Base-by-base conservation (phyloP, 1,140 invertebrate species). In the Aphis gossypii region DNA sequence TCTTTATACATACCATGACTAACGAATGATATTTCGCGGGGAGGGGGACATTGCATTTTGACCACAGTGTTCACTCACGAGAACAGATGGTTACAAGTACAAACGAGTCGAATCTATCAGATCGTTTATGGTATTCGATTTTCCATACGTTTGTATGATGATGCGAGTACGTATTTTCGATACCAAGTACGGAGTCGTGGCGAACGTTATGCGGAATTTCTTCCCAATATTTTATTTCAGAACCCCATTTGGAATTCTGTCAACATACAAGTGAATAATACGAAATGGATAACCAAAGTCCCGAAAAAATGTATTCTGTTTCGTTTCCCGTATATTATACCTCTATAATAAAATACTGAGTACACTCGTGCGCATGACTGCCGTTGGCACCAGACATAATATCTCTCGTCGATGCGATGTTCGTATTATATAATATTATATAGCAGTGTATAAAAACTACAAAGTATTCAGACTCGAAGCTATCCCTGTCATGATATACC, bases 281-380 rank as follows among this genome's bases (percentile, higher is more conserved):
- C 60, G n/a, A n/a, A 76, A 76, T 23, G 60, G 60, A 76, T 76
- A 68, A 68, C 60, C 60, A 68, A 68, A 68, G 9, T 76, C 60
- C n/a, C 60, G 60, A 76, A 76, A 76, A 76, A 76, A 76, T n/a
- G n/a, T 76, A 76, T 76, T 76, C 60, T n/a, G 60, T 76, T 76
- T 76, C n/a, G 60, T 76, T 76, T 76, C 1, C 60, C 60, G 60
- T 76, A n/a, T n/a, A n/a, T 18, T 18, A 76, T 76, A 76, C 60
- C 60, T 76, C 60, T n/a, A 76, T n/a, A 18, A 76, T 76, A 35
- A n/a, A 76, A 76, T n/a, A 6, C 60, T 21, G 7, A 7, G 30
- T 6, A 76, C 60, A 76, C 14, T 76, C 60, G 5, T 76, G 60
- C 60, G 60, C 60, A 76, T 18, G n/a, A 76, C 60, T n/a, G 60